Evolutionary conservation across 2,113 vertebrate genomes (phyloP), one percentile per base, ranked within the genome.

Genomic region (Mixornis gularis): DNA sequence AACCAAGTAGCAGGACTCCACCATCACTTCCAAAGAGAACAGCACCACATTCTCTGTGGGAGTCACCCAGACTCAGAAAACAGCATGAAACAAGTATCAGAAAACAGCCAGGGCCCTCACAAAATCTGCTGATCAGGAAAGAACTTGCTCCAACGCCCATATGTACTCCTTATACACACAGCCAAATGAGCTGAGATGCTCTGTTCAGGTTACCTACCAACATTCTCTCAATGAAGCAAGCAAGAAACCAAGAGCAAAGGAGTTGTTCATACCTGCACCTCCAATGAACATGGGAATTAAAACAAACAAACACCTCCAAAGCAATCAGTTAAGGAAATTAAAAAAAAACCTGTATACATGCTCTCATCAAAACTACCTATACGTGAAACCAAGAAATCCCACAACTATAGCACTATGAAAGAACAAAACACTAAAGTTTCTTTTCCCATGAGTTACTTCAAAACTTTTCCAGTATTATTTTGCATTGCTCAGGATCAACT

Each of bases 221-320:
- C 52, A 78, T 12, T 27, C 17, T 66, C 43, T 53, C n/a, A 53
- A 62, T 12, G 46, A 70, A 12, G 9, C 68, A 74, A 60, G 53
- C 30, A 76, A 56, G 27, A 76, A 46, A 63, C 12, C 25, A 60
- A 76, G 10, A 85, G 4, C 41, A 65, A 77, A 80, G 12, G 3
- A 11, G 4, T 13, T 48, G 30, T 12, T 55, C 1, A 0, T n/a
- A 72, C 6, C 27, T 52, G 0, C 38, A 41, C 17, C 41, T 69
- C 16, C 32, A 83, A 5, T 3, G 1, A 77, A 65, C 10, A 13
- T 0, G 2, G 13, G 84, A 51, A 87, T 53, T 13, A 0, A 14
- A 52, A 32, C 16, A 40, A 34, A 9, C 9, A 40, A 41, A 11
- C 13, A 24, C 9, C 11, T 46, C 3, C 18, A 34, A 65, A 49